These are phyloP conservation scores for Cryptocephalus moraei DNA, from an alignment of 2,888 invertebrate genomes.

Conservation along the genomic window DNA sequence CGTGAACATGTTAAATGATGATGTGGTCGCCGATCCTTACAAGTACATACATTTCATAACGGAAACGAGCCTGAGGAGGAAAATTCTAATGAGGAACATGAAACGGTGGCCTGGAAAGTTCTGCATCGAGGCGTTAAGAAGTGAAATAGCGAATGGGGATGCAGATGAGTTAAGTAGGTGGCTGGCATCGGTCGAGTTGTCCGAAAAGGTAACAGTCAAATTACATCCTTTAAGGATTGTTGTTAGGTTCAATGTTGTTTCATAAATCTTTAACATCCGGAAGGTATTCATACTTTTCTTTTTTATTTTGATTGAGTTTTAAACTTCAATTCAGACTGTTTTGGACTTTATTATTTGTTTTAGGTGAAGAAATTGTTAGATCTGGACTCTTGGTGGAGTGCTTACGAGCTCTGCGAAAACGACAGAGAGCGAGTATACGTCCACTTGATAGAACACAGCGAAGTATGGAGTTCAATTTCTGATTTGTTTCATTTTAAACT, in stretches of 20 bases:
- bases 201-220: slow-evolving; percentile 19
- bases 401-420: slow-evolving; percentile 46
- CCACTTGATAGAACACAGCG: slow-evolving; percentile 20
- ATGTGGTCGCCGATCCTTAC: slow-evolving; percentile 40
- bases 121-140: slow-evolving; percentile 42
- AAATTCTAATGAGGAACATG: slow-evolving; percentile 45
- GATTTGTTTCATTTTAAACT: too few relatives aligned
- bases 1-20: slow-evolving; percentile 46
- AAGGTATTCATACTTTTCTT: too few relatives aligned
- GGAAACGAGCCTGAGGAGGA: slow-evolving; percentile 41
- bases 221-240: too few relatives aligned
- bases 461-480: slow-evolving; percentile 18
- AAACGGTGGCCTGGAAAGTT: slow-evolving; percentile 47
- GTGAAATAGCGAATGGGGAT: slow-evolving; percentile 41
- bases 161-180: slow-evolving; percentile 21
- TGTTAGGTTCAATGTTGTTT: too few relatives aligned
- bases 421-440: slow-evolving; percentile 36
- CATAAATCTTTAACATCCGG: too few relatives aligned
- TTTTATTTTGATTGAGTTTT: too few relatives aligned
- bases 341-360: slow-evolving; percentile 11
- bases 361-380: slow-evolving; percentile 49
- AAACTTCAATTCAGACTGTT: slow-evolving; percentile 2
- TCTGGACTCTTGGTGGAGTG: slow-evolving; percentile 48
- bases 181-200: slow-evolving; percentile 43
- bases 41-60: slow-evolving; percentile 45